Conservation (phyloP, 2,113 vertebrate species). For the Dolichallabes microphthalmus region DNA sequence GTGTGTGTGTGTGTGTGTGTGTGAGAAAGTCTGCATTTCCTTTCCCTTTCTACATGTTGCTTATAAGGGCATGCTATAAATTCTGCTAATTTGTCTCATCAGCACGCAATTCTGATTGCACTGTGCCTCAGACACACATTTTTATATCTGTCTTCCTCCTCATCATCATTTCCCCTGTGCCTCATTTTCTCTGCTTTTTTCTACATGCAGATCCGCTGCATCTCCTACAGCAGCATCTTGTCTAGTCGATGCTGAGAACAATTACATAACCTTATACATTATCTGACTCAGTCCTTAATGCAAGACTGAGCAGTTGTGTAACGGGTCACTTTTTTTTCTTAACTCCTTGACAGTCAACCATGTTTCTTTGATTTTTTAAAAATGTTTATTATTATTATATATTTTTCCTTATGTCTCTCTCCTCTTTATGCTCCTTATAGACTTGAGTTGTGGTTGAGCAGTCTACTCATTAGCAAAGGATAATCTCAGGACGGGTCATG, state of each 20-base stretch:
- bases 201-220: not conserved
- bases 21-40: slow-evolving; percentile 13
- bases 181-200: not conserved
- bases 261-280: slow-evolving; percentile 44
- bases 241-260: slow-evolving; percentile 27
- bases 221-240: slow-evolving; percentile 6
- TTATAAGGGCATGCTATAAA: not conserved
- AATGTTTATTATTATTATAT: no score
- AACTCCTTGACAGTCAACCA: not conserved
- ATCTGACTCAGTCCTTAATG: slow-evolving; percentile 25
- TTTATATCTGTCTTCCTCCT: slow-evolving; percentile 1
- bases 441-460: not conserved
- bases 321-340: slow-evolving; percentile 34
- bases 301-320: slow-evolving; percentile 35
- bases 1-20: no score
- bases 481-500: not conserved
- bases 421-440: not conserved
- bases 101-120: not conserved
- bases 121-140: not conserved
- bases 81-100: not conserved
- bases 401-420: not conserved
- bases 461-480: not conserved
- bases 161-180: not conserved
- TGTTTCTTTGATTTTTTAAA: no score
- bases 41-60: slow-evolving; percentile 25